These are phyloP conservation scores for Melanerpes formicivorus DNA, from an alignment of 2,113 vertebrate genomes.

Conservation along the genomic window DNA sequence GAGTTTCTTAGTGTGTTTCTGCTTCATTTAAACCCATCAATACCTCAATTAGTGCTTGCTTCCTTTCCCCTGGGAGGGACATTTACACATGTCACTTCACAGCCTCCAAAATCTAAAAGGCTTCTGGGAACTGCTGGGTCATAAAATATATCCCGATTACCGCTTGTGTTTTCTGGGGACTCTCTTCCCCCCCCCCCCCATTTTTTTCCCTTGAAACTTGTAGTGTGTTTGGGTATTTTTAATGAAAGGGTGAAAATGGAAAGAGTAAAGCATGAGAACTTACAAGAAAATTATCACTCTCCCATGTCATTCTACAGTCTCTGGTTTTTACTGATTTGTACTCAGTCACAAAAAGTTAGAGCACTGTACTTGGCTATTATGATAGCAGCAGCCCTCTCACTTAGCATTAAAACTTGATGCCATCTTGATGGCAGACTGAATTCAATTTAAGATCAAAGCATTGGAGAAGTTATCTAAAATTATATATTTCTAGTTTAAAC, in stretches of 20 bases:
- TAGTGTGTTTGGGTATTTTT: background rate
- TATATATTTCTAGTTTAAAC: constrained; percentile 9
- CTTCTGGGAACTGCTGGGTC: background rate
- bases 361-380: background rate
- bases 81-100: constrained; percentile 65
- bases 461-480: constrained; percentile 37
- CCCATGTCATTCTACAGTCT: background rate
- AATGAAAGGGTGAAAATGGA: background rate
- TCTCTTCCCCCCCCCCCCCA: background rate
- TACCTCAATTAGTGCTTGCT: constrained; percentile 79
- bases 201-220: background rate
- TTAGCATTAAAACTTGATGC: constrained; percentile 47
- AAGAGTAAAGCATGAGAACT: background rate
- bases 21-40: constrained; percentile 83
- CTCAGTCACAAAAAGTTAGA: constrained; percentile 29
- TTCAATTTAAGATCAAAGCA: constrained; percentile 66
- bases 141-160: constrained; percentile 49
- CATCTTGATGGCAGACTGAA: constrained; percentile 25
- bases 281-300: background rate
- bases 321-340: background rate
- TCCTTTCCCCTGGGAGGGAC: constrained; percentile 68
- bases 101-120: constrained; percentile 44
- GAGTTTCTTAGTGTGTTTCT: constrained; percentile 72
- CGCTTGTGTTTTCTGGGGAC: background rate
- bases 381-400: background rate